These are phyloP conservation scores for Notospermus geniculatus DNA, from an alignment of 1,140 invertebrate genomes.

Conservation along the genomic window DNA sequence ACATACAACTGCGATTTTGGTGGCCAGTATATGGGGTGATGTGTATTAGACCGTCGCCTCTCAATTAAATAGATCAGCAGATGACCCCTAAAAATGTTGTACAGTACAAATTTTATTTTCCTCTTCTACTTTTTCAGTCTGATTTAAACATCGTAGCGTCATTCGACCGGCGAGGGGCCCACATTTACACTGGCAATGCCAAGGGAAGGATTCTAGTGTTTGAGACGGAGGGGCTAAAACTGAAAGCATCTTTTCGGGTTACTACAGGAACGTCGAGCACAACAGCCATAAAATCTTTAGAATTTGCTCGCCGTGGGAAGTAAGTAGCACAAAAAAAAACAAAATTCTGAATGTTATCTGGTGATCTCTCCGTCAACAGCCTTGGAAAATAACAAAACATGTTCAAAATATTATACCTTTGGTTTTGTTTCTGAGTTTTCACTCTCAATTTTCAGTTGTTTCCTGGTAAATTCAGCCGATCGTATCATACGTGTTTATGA, in stretches of 20 bases:
- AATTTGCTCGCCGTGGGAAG: conserved; percentile 93
- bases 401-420: too few species aligned
- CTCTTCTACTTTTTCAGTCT: conserved; percentile 38
- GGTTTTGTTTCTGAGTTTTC: too few species aligned
- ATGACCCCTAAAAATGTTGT: too few species aligned
- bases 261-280: conserved; percentile 88
- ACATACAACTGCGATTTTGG: too few species aligned
- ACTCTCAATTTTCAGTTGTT: conserved; percentile 69
- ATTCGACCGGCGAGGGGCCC: conserved; percentile 89
- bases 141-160: conserved; percentile 86
- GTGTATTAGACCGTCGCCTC: too few species aligned
- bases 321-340: too few species aligned
- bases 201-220: conserved; percentile 86
- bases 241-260: conserved; percentile 90
- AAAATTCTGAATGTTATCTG: too few species aligned
- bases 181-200: conserved; percentile 94
- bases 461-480: conserved; percentile 95
- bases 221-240: conserved; percentile 23
- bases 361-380: too few species aligned
- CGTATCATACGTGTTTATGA: conserved; percentile 95
- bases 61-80: too few species aligned
- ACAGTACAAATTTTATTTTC: too few species aligned
- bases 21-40: too few species aligned
- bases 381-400: too few species aligned
- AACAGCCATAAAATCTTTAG: conserved; percentile 95